Conservation (phyloP, 2,113 vertebrate genomes). For the Heloderma charlesbogerti region DNA sequence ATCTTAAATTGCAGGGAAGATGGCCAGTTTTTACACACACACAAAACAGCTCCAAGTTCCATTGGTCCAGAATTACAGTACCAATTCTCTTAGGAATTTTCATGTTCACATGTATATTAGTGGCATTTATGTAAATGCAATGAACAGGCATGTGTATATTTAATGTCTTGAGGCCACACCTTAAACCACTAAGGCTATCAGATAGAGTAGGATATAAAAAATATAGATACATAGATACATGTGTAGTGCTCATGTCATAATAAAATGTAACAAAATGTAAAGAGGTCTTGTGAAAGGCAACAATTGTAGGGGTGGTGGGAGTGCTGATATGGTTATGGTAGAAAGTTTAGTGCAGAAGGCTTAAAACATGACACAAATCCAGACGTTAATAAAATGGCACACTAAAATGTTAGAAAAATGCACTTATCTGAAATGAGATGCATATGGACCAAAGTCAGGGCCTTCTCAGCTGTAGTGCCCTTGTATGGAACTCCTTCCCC, state of each 20-base stretch:
- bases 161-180: neutral
- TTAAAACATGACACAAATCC: neutral
- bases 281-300: neutral
- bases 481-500: neutral
- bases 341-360: neutral
- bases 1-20: neutral
- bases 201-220: neutral
- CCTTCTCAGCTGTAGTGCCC: neutral
- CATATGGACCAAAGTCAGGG: accelerated
- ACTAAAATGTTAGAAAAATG: neutral
- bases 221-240: neutral
- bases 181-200: neutral
- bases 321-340: neutral
- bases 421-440: neutral
- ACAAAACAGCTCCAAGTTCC: neutral
- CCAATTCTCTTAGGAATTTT: neutral
- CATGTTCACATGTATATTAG: neutral
- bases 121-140: no score
- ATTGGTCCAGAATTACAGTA: neutral
- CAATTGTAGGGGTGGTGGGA: neutral
- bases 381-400: neutral
- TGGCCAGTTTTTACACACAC: slow-evolving; percentile 26
- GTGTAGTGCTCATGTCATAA: neutral
- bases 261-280: neutral
- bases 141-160: no score